Base-by-base conservation (phyloP, 2,888 invertebrate species). In the Gari tellinella region DNA sequence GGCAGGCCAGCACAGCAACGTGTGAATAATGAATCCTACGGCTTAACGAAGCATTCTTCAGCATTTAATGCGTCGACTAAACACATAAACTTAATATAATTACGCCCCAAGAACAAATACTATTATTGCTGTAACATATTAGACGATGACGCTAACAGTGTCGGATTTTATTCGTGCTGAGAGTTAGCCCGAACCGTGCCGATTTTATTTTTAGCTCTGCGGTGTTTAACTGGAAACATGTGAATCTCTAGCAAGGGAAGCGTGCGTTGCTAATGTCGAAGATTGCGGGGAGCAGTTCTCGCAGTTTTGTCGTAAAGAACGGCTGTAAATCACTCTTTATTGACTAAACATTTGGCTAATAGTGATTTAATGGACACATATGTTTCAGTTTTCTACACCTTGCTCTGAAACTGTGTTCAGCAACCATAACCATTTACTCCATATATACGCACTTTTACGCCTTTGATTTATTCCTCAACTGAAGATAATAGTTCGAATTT, bases 151-250 rank as follows among this genome's bases (percentile, higher is more conserved):
- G 31, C 21, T 19, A 40, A 60, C 60, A 61, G 60, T 60, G 46
- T 64, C 58, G 55, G 55, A 70, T 55, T 55, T 48, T 49, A 23
- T 26, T 52, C 70, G n/a, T 46, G 66, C 66, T 70, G 66, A 23
- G 75, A 45, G 46, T 62, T 60, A 41, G 62, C 51, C 37, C 51
- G 46, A 66, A 61, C 61, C 52, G 66, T 69, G 75, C 48, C 53
- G 57, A 52, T 65, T 65, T 75, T 61, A 57, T 31, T 45, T 43
- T 51, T 38, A n/a, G 26, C 56, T 51, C 58, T 3, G 53, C 57
- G 37, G 62, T n/a, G n/a, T n/a, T 45, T 48, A 75, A 75, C 69
- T 23, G 51, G 25, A 45, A 75, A 65, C 75, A 75, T 51, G 65
- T 75, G 75, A 58, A 52, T 49, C 21, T 53, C 14, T 66, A 75